A percentile compares a stretch with the other conserved stretches of the same genome.
Conservation (phyloP, 2,888 invertebrate genomes). For the Diarsia rubi region DNA sequence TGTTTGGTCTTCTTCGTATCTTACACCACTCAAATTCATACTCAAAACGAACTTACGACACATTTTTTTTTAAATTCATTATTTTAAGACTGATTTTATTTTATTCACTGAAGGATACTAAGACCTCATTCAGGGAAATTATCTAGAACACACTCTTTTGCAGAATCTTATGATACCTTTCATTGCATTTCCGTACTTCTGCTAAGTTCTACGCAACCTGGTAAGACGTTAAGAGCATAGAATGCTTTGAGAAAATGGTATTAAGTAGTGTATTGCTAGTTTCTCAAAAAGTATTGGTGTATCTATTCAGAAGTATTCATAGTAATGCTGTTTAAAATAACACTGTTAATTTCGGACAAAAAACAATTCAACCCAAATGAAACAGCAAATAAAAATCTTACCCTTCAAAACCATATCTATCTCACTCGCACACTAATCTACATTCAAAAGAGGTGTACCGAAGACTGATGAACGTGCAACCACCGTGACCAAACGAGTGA, state of each 20-base stretch:
- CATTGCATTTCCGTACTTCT: background rate
- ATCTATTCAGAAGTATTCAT: background rate
- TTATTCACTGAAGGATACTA: background rate
- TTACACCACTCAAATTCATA: too few relatives aligned
- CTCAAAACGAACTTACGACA: too few relatives aligned
- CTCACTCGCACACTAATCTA: slow-evolving; percentile 47
- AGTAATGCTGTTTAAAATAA: background rate
- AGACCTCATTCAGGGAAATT: background rate
- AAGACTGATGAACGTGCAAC: slow-evolving; percentile 61
- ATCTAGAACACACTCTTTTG: background rate
- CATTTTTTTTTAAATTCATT: too few relatives aligned
- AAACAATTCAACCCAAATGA: background rate
- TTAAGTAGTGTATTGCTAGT: background rate
- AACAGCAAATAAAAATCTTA: background rate
- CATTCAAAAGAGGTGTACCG: slow-evolving; percentile 54
- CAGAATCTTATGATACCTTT: background rate
- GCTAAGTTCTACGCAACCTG: too few relatives aligned
- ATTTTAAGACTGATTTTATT: too few relatives aligned
- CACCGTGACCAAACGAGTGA: slow-evolving; percentile 60
- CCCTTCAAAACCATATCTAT: slow-evolving; percentile 12
- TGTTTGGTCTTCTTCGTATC: too few relatives aligned
- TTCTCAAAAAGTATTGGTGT: background rate
- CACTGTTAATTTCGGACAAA: background rate
- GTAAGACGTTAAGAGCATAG: too few relatives aligned
- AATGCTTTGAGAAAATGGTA: too few relatives aligned